Evolutionary conservation across 2,797 vertebrate genomes (phyloP).

Genomic region (Xenops minutus): DNA sequence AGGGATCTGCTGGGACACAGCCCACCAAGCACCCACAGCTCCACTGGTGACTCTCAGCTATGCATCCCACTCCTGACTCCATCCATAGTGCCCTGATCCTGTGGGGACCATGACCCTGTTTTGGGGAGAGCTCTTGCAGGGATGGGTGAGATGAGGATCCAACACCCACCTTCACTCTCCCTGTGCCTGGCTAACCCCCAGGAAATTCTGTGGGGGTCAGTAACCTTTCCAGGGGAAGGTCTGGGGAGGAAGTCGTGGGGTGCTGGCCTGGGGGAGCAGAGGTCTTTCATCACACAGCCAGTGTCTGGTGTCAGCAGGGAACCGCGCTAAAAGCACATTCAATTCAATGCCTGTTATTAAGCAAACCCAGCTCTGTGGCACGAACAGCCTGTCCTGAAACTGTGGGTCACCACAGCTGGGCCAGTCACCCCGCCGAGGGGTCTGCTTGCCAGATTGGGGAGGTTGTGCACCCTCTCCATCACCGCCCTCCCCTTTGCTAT

Average conservation of each 20-base stretch:
- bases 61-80: fast-evolving
- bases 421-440: not conserved
- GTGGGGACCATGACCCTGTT: not conserved
- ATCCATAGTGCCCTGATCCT: not conserved
- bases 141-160: not conserved
- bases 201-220: not conserved
- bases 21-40: not conserved
- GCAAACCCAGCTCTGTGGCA: slow-evolving; percentile 16
- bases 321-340: not conserved
- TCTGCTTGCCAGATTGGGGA: not conserved
- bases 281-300: not conserved
- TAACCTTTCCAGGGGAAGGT: not conserved
- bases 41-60: not conserved
- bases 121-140: not conserved
- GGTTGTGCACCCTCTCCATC: not conserved
- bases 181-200: not conserved
- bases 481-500: fast-evolving
- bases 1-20: not conserved
- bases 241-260: not conserved
- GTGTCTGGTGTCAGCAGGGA: slow-evolving; percentile 49
- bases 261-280: not conserved
- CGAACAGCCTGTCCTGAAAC: slow-evolving; percentile 36
- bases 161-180: not conserved
- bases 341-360: slow-evolving; percentile 32
- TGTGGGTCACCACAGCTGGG: not conserved